Base-by-base conservation (phyloP, 2,113 vertebrate genomes). In the Syngnathus floridae region DNA sequence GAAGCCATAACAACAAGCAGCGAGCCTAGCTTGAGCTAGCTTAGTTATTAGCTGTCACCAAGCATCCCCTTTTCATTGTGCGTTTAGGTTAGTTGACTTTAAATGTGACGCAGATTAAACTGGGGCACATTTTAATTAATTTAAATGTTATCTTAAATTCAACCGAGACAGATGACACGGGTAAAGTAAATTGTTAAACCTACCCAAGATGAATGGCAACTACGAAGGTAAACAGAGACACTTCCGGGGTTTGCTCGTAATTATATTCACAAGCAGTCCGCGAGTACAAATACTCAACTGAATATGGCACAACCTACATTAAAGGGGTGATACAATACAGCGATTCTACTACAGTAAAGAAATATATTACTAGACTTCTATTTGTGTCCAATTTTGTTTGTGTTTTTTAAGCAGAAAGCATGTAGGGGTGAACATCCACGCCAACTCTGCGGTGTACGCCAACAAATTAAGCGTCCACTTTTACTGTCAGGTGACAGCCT, bases 161-260 rank as follows among this genome's bases (percentile, higher is more conserved):
- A 31, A 69, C n/a, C 0, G 6, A 0, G 48, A 7, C 36, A n/a
- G 1, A 63, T 51, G 7, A 17, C 14, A 16, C 14, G 0, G 22
- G 26, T 2, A 22, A 0, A 64, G 13, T 6, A 14, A 22, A 43
- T 0, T 1, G 14, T 1, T 57, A 10, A 65, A 64, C 40, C 0
- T 35, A 84, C 82, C 79, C 79, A 69, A 65, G 69, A 41, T 8
- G 2, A 8, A 16, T 2, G 35, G 62, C 37, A 0, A 35, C 38
- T 54, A 45, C 40, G 46, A n/a, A 46, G 22, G 61, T 62, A 80
- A 67, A 80, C 63, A 77, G 26, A 56, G 2, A 43, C 62, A 10
- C 21, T 57, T 6, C 14, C 11, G 0, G 21, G 35, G 22, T 16
- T n/a, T 31, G 13, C 72, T 84, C 62, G 57, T 69, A 71, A 59